These are phyloP conservation scores for Crocidura indochinensis DNA, from an alignment of 2,797 vertebrate species.

Conservation along the genomic window DNA sequence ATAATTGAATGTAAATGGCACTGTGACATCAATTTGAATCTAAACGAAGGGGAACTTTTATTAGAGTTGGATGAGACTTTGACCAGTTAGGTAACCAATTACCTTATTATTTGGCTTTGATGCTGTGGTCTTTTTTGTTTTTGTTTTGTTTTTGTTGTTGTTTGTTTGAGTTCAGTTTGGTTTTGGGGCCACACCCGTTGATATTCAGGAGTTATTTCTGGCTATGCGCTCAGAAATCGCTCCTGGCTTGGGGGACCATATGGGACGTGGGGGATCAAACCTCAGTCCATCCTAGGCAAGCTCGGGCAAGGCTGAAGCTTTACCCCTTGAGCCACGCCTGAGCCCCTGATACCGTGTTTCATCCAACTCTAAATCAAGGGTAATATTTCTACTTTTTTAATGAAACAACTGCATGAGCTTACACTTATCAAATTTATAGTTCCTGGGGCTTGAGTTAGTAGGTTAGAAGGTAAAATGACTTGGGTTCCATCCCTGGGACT, in stretches of 20 bases:
- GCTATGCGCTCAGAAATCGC: too few species aligned
- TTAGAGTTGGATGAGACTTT: slow-evolving; percentile 1
- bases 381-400: slow-evolving; percentile 28
- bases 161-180: too few species aligned
- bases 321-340: too few species aligned
- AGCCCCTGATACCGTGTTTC: slow-evolving; percentile 29
- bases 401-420: not conserved
- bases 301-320: too few species aligned
- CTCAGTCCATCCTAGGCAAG: too few species aligned
- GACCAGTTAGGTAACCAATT: slow-evolving; percentile 16
- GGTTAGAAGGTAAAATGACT: too few species aligned
- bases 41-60: slow-evolving; percentile 28
- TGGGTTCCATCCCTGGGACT: too few species aligned
- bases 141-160: too few species aligned
- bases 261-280: too few species aligned
- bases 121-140: not conserved
- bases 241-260: too few species aligned
- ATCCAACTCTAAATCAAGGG: slow-evolving; percentile 39
- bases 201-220: too few species aligned
- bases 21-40: not conserved
- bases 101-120: not conserved
- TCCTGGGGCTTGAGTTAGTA: not conserved
- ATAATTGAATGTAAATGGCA: not conserved
- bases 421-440: not conserved
- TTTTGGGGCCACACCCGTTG: too few species aligned